These are phyloP conservation scores for Sinotaia quadrata DNA, from an alignment of 2,888 invertebrate genomes.

Conservation along the genomic window DNA sequence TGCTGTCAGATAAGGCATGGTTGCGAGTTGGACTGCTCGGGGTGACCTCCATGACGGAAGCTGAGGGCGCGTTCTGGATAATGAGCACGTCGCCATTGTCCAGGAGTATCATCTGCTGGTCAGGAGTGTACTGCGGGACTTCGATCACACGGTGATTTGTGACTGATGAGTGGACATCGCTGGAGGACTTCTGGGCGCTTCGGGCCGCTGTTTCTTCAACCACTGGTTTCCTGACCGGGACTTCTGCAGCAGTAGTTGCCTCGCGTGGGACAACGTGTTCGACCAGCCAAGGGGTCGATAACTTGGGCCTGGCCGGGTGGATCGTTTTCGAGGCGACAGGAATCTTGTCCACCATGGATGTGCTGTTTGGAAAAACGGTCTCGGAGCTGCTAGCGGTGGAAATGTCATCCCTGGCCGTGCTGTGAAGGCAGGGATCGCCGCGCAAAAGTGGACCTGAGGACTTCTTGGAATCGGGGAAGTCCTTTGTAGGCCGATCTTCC, in stretches of 20 bases:
- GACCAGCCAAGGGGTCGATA: constrained; percentile 9
- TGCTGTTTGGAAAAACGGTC: background rate
- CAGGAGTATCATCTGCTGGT: constrained; percentile 2
- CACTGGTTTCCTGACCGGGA: background rate
- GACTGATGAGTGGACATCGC: background rate
- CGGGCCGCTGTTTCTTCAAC: background rate
- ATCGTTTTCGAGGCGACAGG: no score
- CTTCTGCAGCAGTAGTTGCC: background rate
- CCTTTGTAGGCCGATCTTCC: background rate
- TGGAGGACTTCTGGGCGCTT: background rate
- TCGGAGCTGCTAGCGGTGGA: background rate
- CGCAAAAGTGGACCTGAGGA: constrained; percentile 15
- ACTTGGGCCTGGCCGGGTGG: background rate
- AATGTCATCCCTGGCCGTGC: background rate
- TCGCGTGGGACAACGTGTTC: background rate
- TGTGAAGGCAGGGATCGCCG: constrained; percentile 11
- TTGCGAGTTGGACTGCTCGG: background rate
- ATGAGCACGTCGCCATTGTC: constrained; percentile 7
- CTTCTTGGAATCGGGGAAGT: background rate
- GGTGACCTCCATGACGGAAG: background rate
- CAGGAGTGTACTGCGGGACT: no score
- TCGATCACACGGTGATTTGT: background rate
- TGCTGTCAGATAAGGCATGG: background rate
- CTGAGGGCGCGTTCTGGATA: background rate
- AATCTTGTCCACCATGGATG: no score